A percentile compares a stretch with the other conserved stretches of the same genome.
Conservation (phyloP, 2,797 vertebrate genomes). For the Semotilus atromaculatus region DNA sequence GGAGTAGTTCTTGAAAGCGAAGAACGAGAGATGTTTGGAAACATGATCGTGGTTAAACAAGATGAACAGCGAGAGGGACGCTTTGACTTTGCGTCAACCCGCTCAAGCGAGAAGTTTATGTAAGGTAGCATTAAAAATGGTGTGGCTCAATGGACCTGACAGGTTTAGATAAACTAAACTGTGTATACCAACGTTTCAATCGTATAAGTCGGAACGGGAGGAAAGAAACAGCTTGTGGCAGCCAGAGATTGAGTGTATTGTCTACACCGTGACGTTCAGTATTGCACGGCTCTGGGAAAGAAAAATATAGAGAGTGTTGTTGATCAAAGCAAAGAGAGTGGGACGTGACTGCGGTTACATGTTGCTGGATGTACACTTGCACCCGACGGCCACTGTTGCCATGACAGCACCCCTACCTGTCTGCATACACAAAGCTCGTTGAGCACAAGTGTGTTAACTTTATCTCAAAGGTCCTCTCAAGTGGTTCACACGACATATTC, state of each 20-base stretch:
- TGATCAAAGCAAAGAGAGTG: constrained; percentile 24
- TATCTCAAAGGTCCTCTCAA: background rate
- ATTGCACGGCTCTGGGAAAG: background rate
- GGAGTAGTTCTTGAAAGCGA: background rate
- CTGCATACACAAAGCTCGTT: background rate
- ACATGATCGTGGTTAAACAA: constrained; percentile 14
- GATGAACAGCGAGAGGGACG: background rate
- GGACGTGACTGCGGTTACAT: background rate
- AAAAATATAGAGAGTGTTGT: constrained; percentile 6
- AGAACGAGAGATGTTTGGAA: constrained; percentile 18
- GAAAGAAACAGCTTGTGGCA: background rate
- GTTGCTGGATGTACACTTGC: constrained; percentile 31
- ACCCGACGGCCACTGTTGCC: constrained; percentile 35
- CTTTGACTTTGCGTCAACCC: background rate
- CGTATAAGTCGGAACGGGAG: background rate
- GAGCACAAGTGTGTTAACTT: background rate
- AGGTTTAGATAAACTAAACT: constrained; percentile 34
- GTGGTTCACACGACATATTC: background rate
- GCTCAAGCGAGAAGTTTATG: constrained; percentile 20
- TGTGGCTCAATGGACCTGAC: background rate
- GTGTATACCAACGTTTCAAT: background rate
- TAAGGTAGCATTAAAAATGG: background rate
- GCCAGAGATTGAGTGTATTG: constrained; percentile 4
- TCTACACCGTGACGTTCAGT: background rate
- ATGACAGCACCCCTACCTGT: constrained; percentile 41